These are phyloP conservation scores for Sinocyclocheilus rhinocerous DNA, from an alignment of 2,113 vertebrate species.

Conservation along the genomic window DNA sequence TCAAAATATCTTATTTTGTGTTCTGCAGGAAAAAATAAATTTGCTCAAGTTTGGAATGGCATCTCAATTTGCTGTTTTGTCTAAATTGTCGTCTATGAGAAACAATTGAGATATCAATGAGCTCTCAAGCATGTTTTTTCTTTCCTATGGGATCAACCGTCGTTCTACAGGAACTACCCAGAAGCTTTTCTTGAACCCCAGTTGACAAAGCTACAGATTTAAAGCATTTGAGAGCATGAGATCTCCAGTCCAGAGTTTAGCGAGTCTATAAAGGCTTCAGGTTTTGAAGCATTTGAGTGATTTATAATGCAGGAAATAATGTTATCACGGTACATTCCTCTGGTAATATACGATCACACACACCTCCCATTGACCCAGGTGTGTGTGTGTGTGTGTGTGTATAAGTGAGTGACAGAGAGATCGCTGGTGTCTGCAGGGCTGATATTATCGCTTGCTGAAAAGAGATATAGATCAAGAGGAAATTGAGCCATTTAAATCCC, in stretches of 20 bases:
- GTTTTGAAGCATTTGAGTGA: conserved; percentile 13
- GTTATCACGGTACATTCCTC: conserved; percentile 36
- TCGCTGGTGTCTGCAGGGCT: conserved; percentile 32
- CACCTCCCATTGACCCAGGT: conserved; percentile 28
- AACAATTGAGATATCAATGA: background rate
- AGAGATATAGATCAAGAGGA: conserved; percentile 41
- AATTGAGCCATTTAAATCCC: conserved; percentile 42
- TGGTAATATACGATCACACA: conserved; percentile 39
- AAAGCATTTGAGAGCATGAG: conserved; percentile 9
- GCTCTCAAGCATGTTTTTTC: background rate
- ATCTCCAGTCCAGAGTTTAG: conserved; percentile 10
- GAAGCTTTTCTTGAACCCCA: background rate
- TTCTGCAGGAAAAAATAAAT: background rate
- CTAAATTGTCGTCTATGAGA: background rate
- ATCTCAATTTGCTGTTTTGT: background rate
- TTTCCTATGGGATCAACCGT: background rate
- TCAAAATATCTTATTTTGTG: background rate
- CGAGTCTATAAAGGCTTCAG: conserved; percentile 26
- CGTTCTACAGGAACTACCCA: background rate
- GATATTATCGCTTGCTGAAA: conserved; percentile 34
- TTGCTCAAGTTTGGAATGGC: background rate
- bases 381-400: conserved; percentile 22
- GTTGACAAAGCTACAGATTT: conserved; percentile 5
- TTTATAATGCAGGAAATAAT: conserved; percentile 41
- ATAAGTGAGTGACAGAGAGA: conserved; percentile 2